A percentile compares a stretch with the other conserved stretches of the same genome.
phyloP scores from a whole-genome alignment of 1,140 invertebrate species.

The Orchesella cincta region DNA sequence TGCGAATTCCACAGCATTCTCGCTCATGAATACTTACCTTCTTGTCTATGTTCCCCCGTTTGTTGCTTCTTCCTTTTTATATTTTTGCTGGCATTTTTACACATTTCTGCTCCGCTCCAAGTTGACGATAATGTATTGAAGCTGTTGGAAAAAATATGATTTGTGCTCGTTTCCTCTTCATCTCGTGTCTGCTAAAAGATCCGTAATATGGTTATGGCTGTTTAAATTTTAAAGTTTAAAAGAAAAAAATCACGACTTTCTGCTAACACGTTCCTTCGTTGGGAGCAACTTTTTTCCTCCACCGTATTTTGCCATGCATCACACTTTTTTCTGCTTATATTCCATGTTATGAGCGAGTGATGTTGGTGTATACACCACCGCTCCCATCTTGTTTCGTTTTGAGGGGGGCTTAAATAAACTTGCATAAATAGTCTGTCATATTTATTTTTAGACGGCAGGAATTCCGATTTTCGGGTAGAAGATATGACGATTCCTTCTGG shows the following conservation, averaged over 20 bases:
- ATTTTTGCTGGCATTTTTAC: background rate
- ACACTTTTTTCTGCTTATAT: background rate
- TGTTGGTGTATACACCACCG: no score
- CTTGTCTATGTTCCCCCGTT: background rate
- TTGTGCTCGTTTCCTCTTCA: background rate
- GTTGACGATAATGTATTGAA: background rate
- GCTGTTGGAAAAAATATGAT: background rate
- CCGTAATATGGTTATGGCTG: background rate
- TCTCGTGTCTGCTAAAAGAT: background rate
- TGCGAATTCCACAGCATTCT: background rate
- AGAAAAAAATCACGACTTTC: background rate
- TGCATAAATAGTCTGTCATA: conserved; percentile 19
- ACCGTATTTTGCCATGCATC: no score
- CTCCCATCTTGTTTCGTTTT: background rate
- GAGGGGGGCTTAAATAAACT: conserved; percentile 18
- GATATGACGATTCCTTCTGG: conserved; percentile 18
- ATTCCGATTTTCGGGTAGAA: background rate
- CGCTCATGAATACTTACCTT: background rate
- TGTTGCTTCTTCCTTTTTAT: background rate
- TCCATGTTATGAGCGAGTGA: no score
- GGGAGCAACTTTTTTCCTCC: no score
- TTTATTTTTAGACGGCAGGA: conserved; percentile 25
- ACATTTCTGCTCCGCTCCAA: background rate
- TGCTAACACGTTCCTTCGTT: background rate
- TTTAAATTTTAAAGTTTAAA: background rate